Base-by-base conservation (phyloP, 1,140 invertebrate genomes). In the Thalassaphorura encarpata region DNA sequence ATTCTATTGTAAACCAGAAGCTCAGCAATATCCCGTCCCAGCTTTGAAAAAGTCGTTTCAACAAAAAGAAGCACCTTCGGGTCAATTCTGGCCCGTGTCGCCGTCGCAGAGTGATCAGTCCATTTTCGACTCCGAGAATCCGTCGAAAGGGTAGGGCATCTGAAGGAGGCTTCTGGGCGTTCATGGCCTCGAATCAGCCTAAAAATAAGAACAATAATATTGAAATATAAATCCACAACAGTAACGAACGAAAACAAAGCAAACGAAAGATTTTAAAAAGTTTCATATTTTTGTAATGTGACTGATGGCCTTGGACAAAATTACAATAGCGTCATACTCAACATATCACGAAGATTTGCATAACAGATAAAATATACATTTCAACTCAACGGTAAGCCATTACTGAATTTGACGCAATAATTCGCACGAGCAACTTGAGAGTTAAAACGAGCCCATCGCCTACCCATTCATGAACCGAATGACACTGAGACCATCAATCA, bases 31-130 rank as follows among this genome's bases (percentile, higher is more conserved):
- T 92, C 88, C 64, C 83, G 78, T 36, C 91, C 91, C n/a, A 92
- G 76, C 60, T 83, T 80, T 2, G 90, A 92, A 71, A 93, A 95
- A 40, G 87, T 84, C 16, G 89, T 93, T 73, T 97, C 92, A n/a
- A 92, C 89, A 70, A 96, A 90, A 54, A 97, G 84, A 58, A 97
- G 76, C 57, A 95, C 89, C 72, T 92, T 92, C 27, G 87, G 83
- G 73, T 94, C 89, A 69, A 91, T 87, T 51, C 86, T 79, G 50
- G 85, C 49, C 21, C 57, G 54, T 18, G 28, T 55, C 13, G 46
- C 48, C 36, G 51, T 85, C 66, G 86, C 84, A 40, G 84, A 80
- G 72, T 94, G 89, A 72, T 88, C 84, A 24, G 54, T 56, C 56
- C 60, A 60, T 56, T 60, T 62, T 41, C 60, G 41, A 28, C 46